Base-by-base conservation (phyloP, 2,888 invertebrate species). In the Ormyrus nitidulus region DNA sequence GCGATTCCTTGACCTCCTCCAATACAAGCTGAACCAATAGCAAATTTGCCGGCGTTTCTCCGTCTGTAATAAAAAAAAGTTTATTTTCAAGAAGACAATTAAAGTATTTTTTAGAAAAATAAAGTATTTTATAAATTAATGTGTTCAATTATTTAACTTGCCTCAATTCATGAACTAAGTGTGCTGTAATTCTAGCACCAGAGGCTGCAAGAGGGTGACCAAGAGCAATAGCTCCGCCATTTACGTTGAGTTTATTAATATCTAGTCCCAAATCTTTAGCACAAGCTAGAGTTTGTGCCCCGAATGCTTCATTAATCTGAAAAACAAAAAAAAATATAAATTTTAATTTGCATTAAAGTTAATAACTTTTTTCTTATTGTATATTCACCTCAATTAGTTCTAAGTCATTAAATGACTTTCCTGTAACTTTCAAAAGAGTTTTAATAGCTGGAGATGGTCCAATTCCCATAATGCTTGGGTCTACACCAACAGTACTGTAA, bases 1-100 rank as follows among this genome's bases (percentile, higher is more conserved):
- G 99, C 98, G 87, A 99, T 99, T 80, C 99, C 99, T 92, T 99
- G 99, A 3, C 99, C 99, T 64, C 99, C 99, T 49, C 99, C 99
- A 91, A 99, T 99, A 91, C 99, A 99, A 0, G 99, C 99, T 0
- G 98, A 95, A 9, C 99, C 99, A 88, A 99, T 95, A 53, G 94
- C 98, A 81, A 95, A 94, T 91, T 97, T 98, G 48, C 94, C 93
- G 66, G 95, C 95, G 83, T 95, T 95, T 83, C 97, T 94, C 91
- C 98, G 97, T 91, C 98, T 97, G 89, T 34, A 83, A 77, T 66
- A 62, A 51, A 49, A 19, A 34, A 70, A 56, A 7, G 46, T 13
- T 59, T 48, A 68, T 61, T 10, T 71, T 71, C 19, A 72, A n/a
- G 8, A 19, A 64, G 19, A 11, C 6, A 70, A 9, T 61, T 11